A percentile compares a stretch with the other conserved stretches of the same genome.
Conservation (phyloP, 2,888 invertebrate genomes). For the Meloe dianella region DNA sequence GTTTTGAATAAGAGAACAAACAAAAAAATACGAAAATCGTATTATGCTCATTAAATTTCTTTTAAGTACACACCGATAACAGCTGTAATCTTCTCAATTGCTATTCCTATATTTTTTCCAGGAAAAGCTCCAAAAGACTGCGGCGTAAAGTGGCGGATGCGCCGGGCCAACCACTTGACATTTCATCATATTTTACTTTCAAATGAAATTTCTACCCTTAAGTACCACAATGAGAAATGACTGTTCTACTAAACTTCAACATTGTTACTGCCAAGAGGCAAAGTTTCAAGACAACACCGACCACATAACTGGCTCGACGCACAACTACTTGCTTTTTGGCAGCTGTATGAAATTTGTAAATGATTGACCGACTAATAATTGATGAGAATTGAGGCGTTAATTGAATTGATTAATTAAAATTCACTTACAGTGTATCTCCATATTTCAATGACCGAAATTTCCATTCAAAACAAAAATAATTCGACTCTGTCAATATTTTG, state of each 20-base stretch:
- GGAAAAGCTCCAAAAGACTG: background rate
- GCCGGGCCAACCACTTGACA: background rate
- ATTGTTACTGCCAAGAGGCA: background rate
- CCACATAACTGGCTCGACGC: background rate
- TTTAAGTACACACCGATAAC: too few species aligned
- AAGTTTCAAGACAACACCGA: background rate
- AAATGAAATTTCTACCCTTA: background rate
- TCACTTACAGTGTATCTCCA: background rate
- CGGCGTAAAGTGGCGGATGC: background rate
- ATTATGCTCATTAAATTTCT: too few species aligned
- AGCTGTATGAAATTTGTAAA: background rate
- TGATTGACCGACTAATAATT: background rate
- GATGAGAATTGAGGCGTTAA: background rate
- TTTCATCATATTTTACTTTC: background rate
- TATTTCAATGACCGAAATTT: background rate
- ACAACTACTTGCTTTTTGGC: background rate
- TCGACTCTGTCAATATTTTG: too few species aligned
- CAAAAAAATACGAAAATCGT: too few species aligned
- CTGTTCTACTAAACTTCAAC: background rate
- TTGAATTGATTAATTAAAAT: background rate
- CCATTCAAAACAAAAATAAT: background rate
- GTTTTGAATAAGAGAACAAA: too few species aligned
- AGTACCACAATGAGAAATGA: background rate
- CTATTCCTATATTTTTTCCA: too few species aligned
- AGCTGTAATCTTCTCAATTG: too few species aligned